Evolutionary conservation across 2,113 vertebrate genomes (phyloP), one percentile per base, ranked within the genome.

Genomic region (Entosphenus tridentatus): DNA sequence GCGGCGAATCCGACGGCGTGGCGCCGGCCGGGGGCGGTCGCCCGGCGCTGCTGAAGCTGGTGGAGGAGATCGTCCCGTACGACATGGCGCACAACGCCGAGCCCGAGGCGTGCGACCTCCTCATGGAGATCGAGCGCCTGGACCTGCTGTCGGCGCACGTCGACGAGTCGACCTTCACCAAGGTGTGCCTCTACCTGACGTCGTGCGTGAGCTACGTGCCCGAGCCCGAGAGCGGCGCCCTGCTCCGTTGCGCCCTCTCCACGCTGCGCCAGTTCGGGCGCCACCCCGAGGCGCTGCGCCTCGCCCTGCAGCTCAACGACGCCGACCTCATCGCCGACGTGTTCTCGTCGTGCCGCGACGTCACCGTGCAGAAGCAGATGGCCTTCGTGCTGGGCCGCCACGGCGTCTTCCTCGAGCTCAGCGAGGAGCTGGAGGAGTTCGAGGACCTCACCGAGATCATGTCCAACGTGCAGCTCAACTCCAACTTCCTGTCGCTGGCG

Each of bases 141-240:
- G 87, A 96, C 73, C 95, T 96, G 91, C 79, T 96, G 72, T 88
- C 96, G 76, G 80, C 86, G 70, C 89, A 96, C 77, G 96, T 98
- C 0, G 93, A 98, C 56, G 90, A 95, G 71, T 95, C 90, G 0
- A 92, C 93, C 10, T 98, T 96, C 16, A 80, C 89, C 70, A 98
- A 98, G 81, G 93, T 98, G 74, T 98, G 93, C 78, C 89, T 98
- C 56, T 98, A 98, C 76, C 81, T 98, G 68, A 96, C 90, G 65
- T 96, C 91, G 91, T 98, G 93, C 62, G 93, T 96, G 71, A 98
- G 89, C 79, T 98, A 98, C 0, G 93, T 98, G 54, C 93, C 93
- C 0, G 93, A 98, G 74, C 93, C 92, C 0, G 93, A 98, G 77
- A 98, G 95, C 76, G 95, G 89, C 0, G 87, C 92, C 4, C 82